Evolutionary conservation across 1,140 invertebrate genomes (phyloP), one percentile per base, ranked within the genome.

Genomic region (Musca vetustissima): DNA sequence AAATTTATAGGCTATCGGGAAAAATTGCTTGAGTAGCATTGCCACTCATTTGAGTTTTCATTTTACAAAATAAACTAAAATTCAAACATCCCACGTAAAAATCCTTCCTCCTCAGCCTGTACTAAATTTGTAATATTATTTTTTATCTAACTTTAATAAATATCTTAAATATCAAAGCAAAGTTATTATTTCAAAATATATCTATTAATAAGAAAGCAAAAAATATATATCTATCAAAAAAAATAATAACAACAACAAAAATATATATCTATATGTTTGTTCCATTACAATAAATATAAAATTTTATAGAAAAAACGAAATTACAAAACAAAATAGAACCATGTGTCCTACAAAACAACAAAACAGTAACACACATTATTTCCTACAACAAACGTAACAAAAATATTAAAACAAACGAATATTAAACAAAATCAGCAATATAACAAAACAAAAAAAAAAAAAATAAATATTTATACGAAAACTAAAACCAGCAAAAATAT

Each of bases 281-380:
- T 43, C 36, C 36, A 43, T 43, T 43, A 11, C 6, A 43, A 43
- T 43, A 66, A 13, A 43, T 8, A 43, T 25, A 13, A 66, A n/a
- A 66, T 66, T 66, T 50, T 66, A 66, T 49, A 14, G n/a, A 25
- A 66, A n/a, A 66, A 49, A 50, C 32, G 50, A 25, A 3, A 66
- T 43, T 43, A 52, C 11, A 66, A 50, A 66, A 22, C 24, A 22
- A 21, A 65, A 65, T 22, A 28, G 32, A 66, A 49, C 17, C 24
- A n/a, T 22, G 17, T 19, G 61, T 25, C 14, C 21, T 47, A 65
- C 36, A 25, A 28, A 25, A 15, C n/a, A 50, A 43, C 2, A 32
- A 49, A 66, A n/a, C n/a, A 49, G 49, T 14, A 66, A 66, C 21
- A 66, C 15, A 66, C 14, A 66, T 36, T 24, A 50, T 32, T 66